Evolutionary conservation across 2,888 invertebrate species (phyloP), one percentile per base, ranked within the genome.

Genomic region (Apotomis betuletana): DNA sequence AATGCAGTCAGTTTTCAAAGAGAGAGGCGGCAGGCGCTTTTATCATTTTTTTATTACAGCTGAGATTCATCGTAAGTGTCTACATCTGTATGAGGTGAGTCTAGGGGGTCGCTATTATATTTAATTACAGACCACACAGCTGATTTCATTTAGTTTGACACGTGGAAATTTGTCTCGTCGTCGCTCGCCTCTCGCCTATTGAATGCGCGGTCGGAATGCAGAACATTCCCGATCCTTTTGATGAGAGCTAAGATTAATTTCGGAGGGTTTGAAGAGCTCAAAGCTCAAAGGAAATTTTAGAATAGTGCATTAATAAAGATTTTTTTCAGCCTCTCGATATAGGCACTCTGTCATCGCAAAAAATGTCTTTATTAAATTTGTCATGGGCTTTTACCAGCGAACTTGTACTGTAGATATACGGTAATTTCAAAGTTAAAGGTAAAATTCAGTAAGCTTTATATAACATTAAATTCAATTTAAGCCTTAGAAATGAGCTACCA

Each of bases 281-380:
- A 91, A 90, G 90, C 85, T 90, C 91, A 92, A 92, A 91, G 90
- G 90, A 89, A 89, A 88, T 90, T 91, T 90, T 89, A 87, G 90
- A 90, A 91, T 90, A 91, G 91, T 92, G 90, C 90, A 92, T 92
- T 91, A 91, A 90, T 92, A 89, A 90, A 91, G 85, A 87, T 88
- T 88, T 68, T 27, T 87, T 86, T 88, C 83, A 85, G 83, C 80
- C 79, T 80, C 78, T 79, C 77, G 78, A 85, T 85, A 85, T 85
- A 86, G 89, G 87, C 85, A 88, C 88, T 90, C 86, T 81, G 83
- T 82, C 85, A 83, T 85, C 82, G 82, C 77, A 85, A 85, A 89
- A 87, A 90, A 90, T 90, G 84, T 87, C 89, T 89, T 91, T 90
- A 91, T 92, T 91, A 90, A 90, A 91, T 91, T 91, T 88, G 88